Evolutionary conservation across 1,140 invertebrate genomes (phyloP).

Genomic region (Asbolus verrucosus): DNA sequence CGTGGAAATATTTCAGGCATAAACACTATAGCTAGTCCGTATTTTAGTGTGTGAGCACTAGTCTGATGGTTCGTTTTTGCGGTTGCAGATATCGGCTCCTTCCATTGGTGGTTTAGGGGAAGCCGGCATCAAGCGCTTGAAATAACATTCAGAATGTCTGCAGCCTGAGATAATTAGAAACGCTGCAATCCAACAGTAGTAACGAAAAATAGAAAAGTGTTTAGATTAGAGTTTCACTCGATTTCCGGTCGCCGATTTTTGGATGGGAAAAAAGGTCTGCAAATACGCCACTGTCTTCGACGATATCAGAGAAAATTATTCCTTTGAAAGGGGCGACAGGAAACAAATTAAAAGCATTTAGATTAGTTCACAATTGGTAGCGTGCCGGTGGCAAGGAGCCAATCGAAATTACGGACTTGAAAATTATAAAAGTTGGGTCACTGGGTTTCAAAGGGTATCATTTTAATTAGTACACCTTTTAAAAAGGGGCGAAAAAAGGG

Average conservation of each 20-base stretch:
- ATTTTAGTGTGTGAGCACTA: no score
- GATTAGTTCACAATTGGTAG: conserved; percentile 48
- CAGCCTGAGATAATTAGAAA: no score
- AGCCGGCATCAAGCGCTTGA: no score
- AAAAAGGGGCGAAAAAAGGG: neutral
- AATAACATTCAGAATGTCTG: no score
- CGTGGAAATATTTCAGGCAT: no score
- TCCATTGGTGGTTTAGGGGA: no score
- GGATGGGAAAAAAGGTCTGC: neutral
- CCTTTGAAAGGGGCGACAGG: conserved; percentile 41
- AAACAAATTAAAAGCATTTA: conserved; percentile 49
- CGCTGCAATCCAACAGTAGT: no score
- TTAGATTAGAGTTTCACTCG: conserved; percentile 16
- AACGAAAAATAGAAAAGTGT: no score
- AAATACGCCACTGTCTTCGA: conserved; percentile 37
- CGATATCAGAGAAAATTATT: conserved; percentile 38
- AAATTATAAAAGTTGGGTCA: conserved; percentile 38
- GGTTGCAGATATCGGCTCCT: no score
- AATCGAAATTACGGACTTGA: conserved; percentile 32
- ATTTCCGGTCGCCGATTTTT: no score
- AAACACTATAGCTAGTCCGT: no score
- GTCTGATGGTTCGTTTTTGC: no score
- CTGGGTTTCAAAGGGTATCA: conserved; percentile 23
- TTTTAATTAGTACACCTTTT: conserved; percentile 28
- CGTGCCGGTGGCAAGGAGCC: conserved; percentile 27